These are phyloP conservation scores for Chaetodon trifasciatus DNA, from an alignment of 2,797 vertebrate species.

Conservation along the genomic window DNA sequence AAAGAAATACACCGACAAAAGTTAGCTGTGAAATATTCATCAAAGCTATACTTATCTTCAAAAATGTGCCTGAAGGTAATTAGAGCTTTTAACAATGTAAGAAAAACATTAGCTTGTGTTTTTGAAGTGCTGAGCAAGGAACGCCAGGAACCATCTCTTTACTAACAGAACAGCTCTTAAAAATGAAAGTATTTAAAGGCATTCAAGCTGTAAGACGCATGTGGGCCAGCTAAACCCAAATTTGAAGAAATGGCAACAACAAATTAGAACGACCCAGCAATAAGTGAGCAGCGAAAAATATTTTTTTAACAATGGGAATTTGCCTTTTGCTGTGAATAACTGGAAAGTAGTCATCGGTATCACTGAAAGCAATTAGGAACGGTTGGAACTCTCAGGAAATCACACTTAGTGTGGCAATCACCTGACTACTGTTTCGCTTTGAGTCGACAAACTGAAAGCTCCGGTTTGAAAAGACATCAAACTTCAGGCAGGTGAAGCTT, in stretches of 20 bases:
- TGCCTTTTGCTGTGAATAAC: slow-evolving; percentile 1
- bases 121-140: neutral
- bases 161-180: neutral
- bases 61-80: neutral
- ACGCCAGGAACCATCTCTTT: neutral
- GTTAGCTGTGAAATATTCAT: neutral
- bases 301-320: neutral
- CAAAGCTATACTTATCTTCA: neutral
- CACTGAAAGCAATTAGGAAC: neutral
- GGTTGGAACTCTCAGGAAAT: slow-evolving; percentile 1
- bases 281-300: too few relatives aligned
- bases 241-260: neutral
- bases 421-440: slow-evolving; percentile 14
- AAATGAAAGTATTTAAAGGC: slow-evolving; percentile 10
- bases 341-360: slow-evolving; percentile 10
- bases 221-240: neutral
- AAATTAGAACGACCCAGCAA: neutral
- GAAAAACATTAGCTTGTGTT: neutral
- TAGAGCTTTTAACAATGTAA: neutral
- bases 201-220: neutral
- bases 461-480: slow-evolving; percentile 46
- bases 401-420: slow-evolving; percentile 16
- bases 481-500: slow-evolving; percentile 37
- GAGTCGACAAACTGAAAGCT: slow-evolving; percentile 33
- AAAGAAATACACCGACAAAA: too few relatives aligned